These are phyloP conservation scores for Lamproptera curius DNA, from an alignment of 2,888 invertebrate species.

Conservation along the genomic window DNA sequence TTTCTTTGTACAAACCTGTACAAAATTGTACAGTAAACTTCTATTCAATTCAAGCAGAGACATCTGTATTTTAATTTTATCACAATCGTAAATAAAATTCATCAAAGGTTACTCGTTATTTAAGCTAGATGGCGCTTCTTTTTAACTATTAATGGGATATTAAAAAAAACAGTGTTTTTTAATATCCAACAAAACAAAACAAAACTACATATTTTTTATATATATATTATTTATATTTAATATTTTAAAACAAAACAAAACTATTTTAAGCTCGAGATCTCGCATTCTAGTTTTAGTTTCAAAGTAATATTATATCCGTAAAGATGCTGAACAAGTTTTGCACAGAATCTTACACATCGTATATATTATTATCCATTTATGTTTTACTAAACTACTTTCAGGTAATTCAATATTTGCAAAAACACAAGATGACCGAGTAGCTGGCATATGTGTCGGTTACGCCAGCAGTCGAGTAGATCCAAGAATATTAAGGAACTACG, in stretches of 20 bases:
- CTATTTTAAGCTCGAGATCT: too few relatives aligned
- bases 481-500: constrained; percentile 51
- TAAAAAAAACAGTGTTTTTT: too few relatives aligned
- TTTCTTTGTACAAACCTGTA: too few relatives aligned
- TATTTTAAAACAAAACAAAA: too few relatives aligned
- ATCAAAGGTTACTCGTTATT: neutral
- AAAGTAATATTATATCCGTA: neutral
- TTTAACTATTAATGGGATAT: too few relatives aligned
- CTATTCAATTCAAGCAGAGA: neutral
- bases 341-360: neutral
- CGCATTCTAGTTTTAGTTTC: too few relatives aligned
- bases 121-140: constrained; percentile 8
- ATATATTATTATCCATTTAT: neutral
- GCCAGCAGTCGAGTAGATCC: constrained; percentile 54
- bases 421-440: constrained; percentile 43
- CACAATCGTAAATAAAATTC: neutral
- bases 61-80: neutral
- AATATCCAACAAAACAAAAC: too few relatives aligned
- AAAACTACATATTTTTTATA: too few relatives aligned
- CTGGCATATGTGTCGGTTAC: constrained; percentile 56
- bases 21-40: too few relatives aligned
- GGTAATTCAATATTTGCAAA: constrained; percentile 56
- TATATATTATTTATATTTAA: too few relatives aligned
- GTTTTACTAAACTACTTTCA: constrained; percentile 31
- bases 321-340: neutral